Base-by-base conservation (phyloP, 2,797 vertebrate genomes). In the Peromyscus eremicus region DNA sequence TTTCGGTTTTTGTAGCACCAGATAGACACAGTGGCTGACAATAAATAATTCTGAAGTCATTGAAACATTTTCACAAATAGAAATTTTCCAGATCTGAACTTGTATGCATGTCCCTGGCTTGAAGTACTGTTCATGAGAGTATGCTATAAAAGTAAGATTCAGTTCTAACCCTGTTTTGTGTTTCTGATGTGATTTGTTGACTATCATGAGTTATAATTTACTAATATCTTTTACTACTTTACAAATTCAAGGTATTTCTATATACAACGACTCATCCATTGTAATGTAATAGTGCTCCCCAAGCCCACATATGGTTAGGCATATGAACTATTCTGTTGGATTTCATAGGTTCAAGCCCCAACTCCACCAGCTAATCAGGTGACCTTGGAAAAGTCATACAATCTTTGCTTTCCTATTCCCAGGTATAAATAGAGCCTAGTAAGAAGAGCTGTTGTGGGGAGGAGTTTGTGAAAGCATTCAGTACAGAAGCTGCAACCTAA, bases 1-100 rank as follows among this genome's bases (percentile, higher is more conserved):
- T 92, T 91, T 89, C 84, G 27, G 43, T 34, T 95, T 94, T 96
- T 93, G 81, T 98, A 98, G 98, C 98, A 98, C 97, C 98, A 98
- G 73, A 96, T 95, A 97, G 92, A 98, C 98, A 98, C 96, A 98
- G 97, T 97, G 97, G 79, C 90, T 95, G 94, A 86, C 95, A 84
- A 91, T 23, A 89, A 86, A 82, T 95, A 88, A 86, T 84, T 94
- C 96, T 76, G 37, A 91, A 96, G 55, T 92, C 96, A 91, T 66
- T 60, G 64, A 95, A 94, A 93, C 95, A 85, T 84, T 86, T 93
- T 92, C 25, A 46, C 66, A 81, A 34, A 25, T 73, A 93, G 32
- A 87, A 64, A 66, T 57, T 86, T 87, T 93, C 94, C 93, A 49
- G 29, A 94, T 91, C 89, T 82, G 2, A 75, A 90, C 52, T 88